Percentiles rank a stretch among this genome's conserved stretches.
phyloP scores from a whole-genome alignment of 2,888 invertebrate species.

The Agrotis segetum region DNA sequence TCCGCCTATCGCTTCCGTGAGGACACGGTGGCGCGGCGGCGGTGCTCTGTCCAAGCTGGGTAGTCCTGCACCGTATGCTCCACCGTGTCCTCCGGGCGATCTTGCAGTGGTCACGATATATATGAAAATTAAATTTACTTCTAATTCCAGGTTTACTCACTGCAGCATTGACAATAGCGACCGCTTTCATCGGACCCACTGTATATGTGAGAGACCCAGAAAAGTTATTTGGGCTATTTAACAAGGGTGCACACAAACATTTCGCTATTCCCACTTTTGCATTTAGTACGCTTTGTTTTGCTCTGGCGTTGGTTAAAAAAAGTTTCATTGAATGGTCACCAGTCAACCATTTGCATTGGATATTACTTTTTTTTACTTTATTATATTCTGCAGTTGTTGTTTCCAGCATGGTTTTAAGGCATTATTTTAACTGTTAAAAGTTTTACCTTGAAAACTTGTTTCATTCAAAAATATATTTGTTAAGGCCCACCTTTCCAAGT shows the following conservation, averaged over 20 bases:
- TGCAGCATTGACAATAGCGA: background rate
- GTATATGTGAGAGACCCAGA: background rate
- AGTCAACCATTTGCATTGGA: conserved; percentile 53
- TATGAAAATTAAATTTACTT: conserved; percentile 16
- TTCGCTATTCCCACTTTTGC: conserved; percentile 64
- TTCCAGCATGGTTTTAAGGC: background rate
- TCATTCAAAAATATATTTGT: conserved; percentile 1
- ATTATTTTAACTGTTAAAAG: background rate
- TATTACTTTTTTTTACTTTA: conserved; percentile 67
- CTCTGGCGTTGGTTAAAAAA: conserved; percentile 67
- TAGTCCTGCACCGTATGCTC: too few species aligned
- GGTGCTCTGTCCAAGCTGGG: too few species aligned
- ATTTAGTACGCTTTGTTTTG: conserved; percentile 71
- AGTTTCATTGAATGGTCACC: conserved; percentile 67
- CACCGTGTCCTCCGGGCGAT: too few species aligned
- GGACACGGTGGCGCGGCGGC: too few species aligned
- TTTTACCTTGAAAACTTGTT: background rate
- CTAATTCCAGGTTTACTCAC: conserved; percentile 36
- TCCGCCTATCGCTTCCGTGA: too few species aligned
- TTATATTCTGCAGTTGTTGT: conserved; percentile 61
- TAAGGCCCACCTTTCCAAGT: background rate
- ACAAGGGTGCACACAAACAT: conserved; percentile 26
- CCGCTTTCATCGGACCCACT: conserved; percentile 33
- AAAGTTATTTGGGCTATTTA: conserved; percentile 27
- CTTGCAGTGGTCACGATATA: too few species aligned